Percentiles rank a stretch among this genome's conserved stretches.
These are phyloP conservation scores for Lophura swinhoii DNA, from an alignment of 2,797 vertebrate genomes.

Conservation along the genomic window DNA sequence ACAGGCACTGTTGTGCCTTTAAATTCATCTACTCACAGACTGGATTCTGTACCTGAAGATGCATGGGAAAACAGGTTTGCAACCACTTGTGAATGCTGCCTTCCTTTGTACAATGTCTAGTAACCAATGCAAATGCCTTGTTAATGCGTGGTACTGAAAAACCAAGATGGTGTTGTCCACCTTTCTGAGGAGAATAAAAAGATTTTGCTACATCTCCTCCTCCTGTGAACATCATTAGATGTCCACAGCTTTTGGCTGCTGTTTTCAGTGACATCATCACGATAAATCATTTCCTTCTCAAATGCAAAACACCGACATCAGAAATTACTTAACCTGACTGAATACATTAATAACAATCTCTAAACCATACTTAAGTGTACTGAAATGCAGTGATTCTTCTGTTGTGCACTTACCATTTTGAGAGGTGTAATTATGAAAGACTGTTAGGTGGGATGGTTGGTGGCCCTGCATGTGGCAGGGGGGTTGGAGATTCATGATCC, in stretches of 20 bases:
- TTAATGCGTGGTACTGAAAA: neutral
- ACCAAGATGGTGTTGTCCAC: neutral
- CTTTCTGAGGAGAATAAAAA: neutral
- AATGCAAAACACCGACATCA: neutral
- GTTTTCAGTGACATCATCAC: neutral
- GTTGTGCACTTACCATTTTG: fast-evolving
- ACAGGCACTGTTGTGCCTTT: neutral
- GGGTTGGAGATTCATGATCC: too few species aligned
- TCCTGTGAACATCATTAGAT: neutral
- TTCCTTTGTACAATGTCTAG: neutral
- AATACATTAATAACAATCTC: neutral
- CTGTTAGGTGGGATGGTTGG: neutral
- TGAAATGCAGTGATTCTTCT: neutral
- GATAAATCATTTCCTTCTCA: neutral
- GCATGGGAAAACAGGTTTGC: slow-evolving; percentile 18
- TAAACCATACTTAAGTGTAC: neutral
- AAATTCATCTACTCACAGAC: slow-evolving; percentile 23
- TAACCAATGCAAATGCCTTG: neutral
- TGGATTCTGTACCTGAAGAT: slow-evolving; percentile 28
- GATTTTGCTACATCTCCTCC: neutral
- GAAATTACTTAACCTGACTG: slow-evolving; percentile 16
- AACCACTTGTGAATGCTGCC: slow-evolving; percentile 31
- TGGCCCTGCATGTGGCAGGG: too few species aligned
- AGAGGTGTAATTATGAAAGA: neutral
- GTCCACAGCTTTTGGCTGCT: neutral